Evolutionary conservation across 2,888 invertebrate species (phyloP).

Genomic region (Argyra leucocephala): DNA sequence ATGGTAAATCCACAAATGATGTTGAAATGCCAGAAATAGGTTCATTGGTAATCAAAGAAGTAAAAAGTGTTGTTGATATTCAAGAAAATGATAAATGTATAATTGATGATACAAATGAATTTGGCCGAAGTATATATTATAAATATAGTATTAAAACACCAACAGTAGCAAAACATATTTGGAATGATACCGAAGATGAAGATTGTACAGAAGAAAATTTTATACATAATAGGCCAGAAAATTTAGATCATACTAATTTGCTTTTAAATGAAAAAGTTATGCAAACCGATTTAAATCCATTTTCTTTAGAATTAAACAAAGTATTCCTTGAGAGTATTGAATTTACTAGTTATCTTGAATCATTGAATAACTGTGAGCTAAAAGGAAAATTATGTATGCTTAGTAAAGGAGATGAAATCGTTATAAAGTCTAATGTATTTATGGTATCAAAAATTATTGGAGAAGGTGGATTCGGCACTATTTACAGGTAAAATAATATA

Average conservation of each 20-base stretch:
- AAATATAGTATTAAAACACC: conserved; percentile 34
- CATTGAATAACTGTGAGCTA: conserved; percentile 49
- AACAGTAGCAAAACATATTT: conserved; percentile 26
- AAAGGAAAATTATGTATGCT: conserved; percentile 50
- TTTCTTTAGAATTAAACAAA: conserved; percentile 58
- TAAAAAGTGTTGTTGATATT: background rate
- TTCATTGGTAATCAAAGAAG: background rate
- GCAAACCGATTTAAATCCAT: conserved; percentile 60
- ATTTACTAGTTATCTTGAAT: conserved; percentile 54
- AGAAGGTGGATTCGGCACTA: conserved; percentile 74
- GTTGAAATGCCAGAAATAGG: conserved; percentile 14
- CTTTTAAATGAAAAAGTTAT: conserved; percentile 27
- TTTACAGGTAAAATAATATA: conserved; percentile 54
- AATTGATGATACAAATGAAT: conserved; percentile 13
- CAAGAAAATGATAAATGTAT: background rate
- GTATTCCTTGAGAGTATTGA: conserved; percentile 61
- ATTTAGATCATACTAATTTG: conserved; percentile 30
- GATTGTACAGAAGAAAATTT: conserved; percentile 18
- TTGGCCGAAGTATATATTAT: conserved; percentile 36
- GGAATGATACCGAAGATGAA: conserved; percentile 28
- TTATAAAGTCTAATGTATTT: conserved; percentile 49
- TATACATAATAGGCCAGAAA: conserved; percentile 27
- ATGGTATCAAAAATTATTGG: conserved; percentile 62
- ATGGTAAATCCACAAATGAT: too few relatives aligned
- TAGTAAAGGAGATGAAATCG: conserved; percentile 41